phyloP scores from a whole-genome alignment of 2,888 invertebrate genomes.

The Apotomis betuletana region DNA sequence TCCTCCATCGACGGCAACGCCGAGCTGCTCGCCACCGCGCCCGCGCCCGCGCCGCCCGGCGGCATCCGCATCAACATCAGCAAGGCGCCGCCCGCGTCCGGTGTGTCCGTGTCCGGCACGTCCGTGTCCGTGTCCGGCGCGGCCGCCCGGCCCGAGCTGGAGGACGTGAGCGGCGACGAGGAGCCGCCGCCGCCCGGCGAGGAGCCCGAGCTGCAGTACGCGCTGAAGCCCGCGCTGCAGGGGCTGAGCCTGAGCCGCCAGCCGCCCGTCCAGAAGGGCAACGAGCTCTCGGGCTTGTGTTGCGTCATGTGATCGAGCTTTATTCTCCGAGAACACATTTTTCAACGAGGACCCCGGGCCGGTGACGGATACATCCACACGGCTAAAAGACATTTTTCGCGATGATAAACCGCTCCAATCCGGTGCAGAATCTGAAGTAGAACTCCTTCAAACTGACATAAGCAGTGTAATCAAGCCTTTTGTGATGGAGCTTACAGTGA shows the following conservation, averaged over 20 bases:
- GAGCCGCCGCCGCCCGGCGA: conserved; percentile 85
- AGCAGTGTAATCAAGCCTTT: too few species aligned
- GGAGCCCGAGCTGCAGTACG: conserved; percentile 78
- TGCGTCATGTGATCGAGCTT: conserved; percentile 87
- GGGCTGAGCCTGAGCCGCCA: conserved; percentile 87
- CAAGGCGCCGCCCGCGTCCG: conserved; percentile 83
- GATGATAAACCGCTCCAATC: too few species aligned
- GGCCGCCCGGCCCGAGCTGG: conserved; percentile 51
- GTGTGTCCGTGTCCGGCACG: conserved; percentile 63
- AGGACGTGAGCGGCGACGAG: conserved; percentile 69
- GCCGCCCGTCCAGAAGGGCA: conserved; percentile 88
- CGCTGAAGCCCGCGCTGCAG: conserved; percentile 85
- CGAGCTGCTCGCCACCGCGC: conserved; percentile 81
- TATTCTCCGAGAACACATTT: background rate
- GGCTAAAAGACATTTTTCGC: too few species aligned
- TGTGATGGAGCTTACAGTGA: too few species aligned
- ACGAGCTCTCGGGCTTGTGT: conserved; percentile 93
- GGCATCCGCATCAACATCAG: conserved; percentile 93
- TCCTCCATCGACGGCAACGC: conserved; percentile 91
- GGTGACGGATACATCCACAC: too few species aligned
- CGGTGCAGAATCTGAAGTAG: too few species aligned
- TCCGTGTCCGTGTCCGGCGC: conserved; percentile 32
- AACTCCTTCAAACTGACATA: too few species aligned
- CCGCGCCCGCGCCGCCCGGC: conserved; percentile 65
- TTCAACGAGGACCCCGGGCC: too few species aligned